Base-by-base conservation (phyloP, 2,888 invertebrate species). In the Phorcus lineatus region DNA sequence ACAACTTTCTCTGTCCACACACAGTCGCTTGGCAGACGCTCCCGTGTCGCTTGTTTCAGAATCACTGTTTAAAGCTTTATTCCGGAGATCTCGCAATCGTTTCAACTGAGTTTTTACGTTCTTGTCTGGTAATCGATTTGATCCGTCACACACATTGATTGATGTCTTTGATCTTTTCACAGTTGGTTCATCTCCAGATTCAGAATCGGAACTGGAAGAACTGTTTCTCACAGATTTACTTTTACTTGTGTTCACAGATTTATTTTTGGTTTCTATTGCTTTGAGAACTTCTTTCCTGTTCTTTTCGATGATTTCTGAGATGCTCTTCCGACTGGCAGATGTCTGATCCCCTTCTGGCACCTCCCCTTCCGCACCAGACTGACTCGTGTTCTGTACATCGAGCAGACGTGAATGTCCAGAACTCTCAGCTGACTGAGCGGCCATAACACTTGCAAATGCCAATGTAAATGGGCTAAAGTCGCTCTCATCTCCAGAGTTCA, bases 391-490 rank as follows among this genome's bases (percentile, higher is more conserved):
- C 47, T 83, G 79, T 0, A 82, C 85, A 54, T 76, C 81, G 28
- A 82, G 80, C n/a, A 85, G 79, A 53, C 83, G 77, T 31, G 88
- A 84, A 74, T 77, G 81, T 66, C 80, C 77, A 24, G 81, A 81
- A 76, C 82, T 77, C 57, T 62, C 87, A 7, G 82, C 82, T 36
- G 87, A 82, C 81, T 86, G 87, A 7, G 88, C 82, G 53, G 88
- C 87, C 86, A 88, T 88, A 9, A 88, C 87, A 84, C 88, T 90
- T 7, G 89, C 90, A 83, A 89, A 88, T 9, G 89, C 89, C 62
- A 88, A 83, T 4, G 88, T 88, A 76, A 90, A 89, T n/a, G 88
- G 88, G 82, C 87, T 88, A 67, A 86, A 86, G 16, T 79, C 79
- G 2, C 77, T 75, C 9, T 76, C 81, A 40, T 80, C 80, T 53